Evolutionary conservation across 1,140 invertebrate species (phyloP), one percentile per base, ranked within the genome.

Genomic region (Drosophila bocki): DNA sequence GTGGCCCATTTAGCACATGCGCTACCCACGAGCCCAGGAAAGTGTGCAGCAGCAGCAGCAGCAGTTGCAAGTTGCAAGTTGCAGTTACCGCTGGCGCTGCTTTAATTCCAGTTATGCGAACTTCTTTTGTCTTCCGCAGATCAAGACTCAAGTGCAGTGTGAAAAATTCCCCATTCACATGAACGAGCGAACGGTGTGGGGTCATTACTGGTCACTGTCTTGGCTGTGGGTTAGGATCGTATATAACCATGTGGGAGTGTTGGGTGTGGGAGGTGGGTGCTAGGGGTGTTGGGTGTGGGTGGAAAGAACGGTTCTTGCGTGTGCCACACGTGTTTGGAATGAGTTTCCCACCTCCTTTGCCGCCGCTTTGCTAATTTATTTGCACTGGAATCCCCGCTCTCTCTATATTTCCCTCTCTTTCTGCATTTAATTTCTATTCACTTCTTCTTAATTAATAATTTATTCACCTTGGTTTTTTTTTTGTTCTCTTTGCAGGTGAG

Each of bases 41-140:
- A 54, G 51, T 54, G 51, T 54, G 51, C 35, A 57, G 61, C 60
- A 39, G 29, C 29, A 26, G 50, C 56, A 68, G 33, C 33, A 42
- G 45, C 13, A 45, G 60, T 15, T 22, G 58, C 58, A 35, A 22
- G 59, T 8, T 26, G 67, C 48, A 29, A 62, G 71, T 56, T 58
- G 72, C 74, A 72, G 60, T 62, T 72, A 65, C 72, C 56, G 78
- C 59, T 68, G 53, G 77, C 81, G 84, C 81, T 90, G 71, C 69
- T 87, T 84, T 88, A 90, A 88, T 88, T 88, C 84, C 85, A 85
- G 85, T 84, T 88, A 84, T 88, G 84, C 81, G 84, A 88, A 88
- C 84, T 88, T 80, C 84, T 78, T 88, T 88, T 90, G 85, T 88
- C 82, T 82, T 79, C 69, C 56, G 53, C 33, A 19, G 68, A 54